These are phyloP conservation scores for Heteractis magnifica DNA, from an alignment of 92 coral and sea anemone species.

Conservation along the genomic window DNA sequence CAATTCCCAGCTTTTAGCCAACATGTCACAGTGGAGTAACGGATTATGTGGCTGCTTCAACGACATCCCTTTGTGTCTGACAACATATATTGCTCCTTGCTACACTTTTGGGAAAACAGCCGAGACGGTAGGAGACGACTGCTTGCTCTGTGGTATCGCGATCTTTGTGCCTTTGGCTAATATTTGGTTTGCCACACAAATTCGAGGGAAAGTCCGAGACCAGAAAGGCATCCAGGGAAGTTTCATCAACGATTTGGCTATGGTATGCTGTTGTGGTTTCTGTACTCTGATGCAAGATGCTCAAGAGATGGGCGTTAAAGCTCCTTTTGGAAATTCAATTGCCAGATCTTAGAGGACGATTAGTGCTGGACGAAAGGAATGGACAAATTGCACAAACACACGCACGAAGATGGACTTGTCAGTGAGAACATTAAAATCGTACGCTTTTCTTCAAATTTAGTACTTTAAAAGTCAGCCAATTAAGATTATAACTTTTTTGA, in stretches of 20 bases:
- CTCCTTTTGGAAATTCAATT: slow-evolving; percentile 91
- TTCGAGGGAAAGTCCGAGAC: slow-evolving; percentile 91
- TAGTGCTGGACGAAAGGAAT: neutral
- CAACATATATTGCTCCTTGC: slow-evolving; percentile 80
- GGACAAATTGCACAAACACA: neutral
- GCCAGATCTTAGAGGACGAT: slow-evolving; percentile 56
- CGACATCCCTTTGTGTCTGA: slow-evolving; percentile 78
- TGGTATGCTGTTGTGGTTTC: slow-evolving; percentile 77
- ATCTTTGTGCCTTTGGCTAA: slow-evolving; percentile 75
- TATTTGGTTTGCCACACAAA: slow-evolving; percentile 68
- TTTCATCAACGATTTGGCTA: slow-evolving; percentile 64
- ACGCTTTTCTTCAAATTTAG: too few relatives aligned
- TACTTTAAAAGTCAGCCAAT: too few relatives aligned
- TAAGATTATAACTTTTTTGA: too few relatives aligned
- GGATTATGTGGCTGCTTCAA: slow-evolving; percentile 76
- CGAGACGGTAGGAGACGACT: slow-evolving; percentile 95
- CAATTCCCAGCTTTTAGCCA: neutral
- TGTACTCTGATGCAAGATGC: slow-evolving; percentile 84
- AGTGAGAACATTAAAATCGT: too few relatives aligned
- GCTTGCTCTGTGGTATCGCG: slow-evolving; percentile 82
- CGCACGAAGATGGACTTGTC: neutral
- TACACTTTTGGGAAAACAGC: slow-evolving; percentile 95
- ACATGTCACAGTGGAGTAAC: slow-evolving; percentile 60
- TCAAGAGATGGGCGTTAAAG: slow-evolving; percentile 89
- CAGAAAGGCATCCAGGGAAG: slow-evolving; percentile 83